Conservation (phyloP, 2,888 invertebrate genomes). For the Amphipyra tragopoginis region DNA sequence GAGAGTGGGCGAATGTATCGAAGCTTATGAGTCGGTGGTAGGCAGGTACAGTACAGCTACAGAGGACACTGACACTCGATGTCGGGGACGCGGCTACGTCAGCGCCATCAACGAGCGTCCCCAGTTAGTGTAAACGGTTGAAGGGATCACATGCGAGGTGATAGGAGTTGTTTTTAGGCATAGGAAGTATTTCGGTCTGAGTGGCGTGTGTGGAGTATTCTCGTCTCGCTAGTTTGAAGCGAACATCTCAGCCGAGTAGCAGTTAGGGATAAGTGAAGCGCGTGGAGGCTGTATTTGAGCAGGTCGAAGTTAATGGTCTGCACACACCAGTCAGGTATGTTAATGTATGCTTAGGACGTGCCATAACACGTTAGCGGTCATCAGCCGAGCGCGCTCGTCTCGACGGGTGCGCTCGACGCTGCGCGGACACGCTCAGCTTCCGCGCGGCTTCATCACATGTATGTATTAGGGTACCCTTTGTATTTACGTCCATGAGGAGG, state of each 20-base stretch:
- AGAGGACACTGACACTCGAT: conserved; percentile 31
- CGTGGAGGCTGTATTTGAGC: conserved; percentile 1
- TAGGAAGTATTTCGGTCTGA: conserved; percentile 60
- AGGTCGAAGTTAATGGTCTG: background rate
- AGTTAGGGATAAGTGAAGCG: background rate
- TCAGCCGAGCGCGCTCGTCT: background rate
- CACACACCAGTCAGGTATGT: conserved; percentile 32
- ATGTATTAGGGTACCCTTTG: conserved; percentile 67
- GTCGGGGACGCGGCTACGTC: conserved; percentile 21
- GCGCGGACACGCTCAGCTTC: conserved; percentile 8
- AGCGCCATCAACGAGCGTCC: conserved; percentile 42
- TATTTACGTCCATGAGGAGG: conserved; percentile 69
- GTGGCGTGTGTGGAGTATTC: conserved; percentile 33
- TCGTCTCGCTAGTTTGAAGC: background rate
- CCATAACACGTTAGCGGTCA: conserved; percentile 69
- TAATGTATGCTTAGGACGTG: conserved; percentile 71
- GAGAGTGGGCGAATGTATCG: conserved; percentile 19
- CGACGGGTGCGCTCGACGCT: conserved; percentile 16
- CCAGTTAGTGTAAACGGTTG: conserved; percentile 83
- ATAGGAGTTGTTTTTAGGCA: conserved; percentile 68
- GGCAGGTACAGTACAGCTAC: conserved; percentile 40
- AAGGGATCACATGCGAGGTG: conserved; percentile 83
- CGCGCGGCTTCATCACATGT: conserved; percentile 54
- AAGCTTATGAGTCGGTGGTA: conserved; percentile 45
- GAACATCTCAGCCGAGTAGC: background rate